phyloP scores from a whole-genome alignment of 2,113 vertebrate genomes.

The Coracopsis vasa region DNA sequence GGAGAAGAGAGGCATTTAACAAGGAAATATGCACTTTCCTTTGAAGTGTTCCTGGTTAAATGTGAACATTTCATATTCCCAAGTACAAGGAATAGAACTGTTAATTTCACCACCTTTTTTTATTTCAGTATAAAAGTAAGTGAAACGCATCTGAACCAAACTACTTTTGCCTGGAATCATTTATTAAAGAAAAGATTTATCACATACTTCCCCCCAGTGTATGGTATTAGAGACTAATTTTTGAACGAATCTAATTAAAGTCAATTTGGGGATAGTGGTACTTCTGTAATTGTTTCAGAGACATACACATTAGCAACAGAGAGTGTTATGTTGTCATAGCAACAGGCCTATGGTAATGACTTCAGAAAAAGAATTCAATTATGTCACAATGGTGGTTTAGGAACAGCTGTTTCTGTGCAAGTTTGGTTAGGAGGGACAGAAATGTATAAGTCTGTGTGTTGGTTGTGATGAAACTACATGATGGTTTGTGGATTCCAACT shows the following conservation, averaged over 20 bases:
- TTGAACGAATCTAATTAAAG: constrained; percentile 15
- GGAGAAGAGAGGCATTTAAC: not conserved
- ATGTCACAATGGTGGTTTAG: not conserved
- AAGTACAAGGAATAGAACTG: not conserved
- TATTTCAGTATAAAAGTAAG: not conserved
- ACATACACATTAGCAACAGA: not conserved
- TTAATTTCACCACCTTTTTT: not conserved
- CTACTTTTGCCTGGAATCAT: not conserved
- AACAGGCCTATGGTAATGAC: not conserved
- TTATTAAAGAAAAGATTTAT: not conserved
- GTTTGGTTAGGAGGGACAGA: not conserved
- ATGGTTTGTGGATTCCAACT: not conserved
- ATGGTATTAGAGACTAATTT: not conserved
- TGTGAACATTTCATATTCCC: not conserved
- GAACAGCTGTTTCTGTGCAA: not conserved
- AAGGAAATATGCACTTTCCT: not conserved
- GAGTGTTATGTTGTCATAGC: not conserved
- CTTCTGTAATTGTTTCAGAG: constrained; percentile 28
- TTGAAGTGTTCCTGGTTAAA: not conserved
- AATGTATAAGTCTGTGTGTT: fast-evolving
- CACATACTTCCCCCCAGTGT: not conserved
- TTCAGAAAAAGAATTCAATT: not conserved
- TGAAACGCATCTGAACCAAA: not conserved
- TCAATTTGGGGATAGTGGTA: not conserved
- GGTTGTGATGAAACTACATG: fast-evolving